Evolutionary conservation across 2,888 invertebrate genomes (phyloP).

Genomic region (Eupithecia exiguata): DNA sequence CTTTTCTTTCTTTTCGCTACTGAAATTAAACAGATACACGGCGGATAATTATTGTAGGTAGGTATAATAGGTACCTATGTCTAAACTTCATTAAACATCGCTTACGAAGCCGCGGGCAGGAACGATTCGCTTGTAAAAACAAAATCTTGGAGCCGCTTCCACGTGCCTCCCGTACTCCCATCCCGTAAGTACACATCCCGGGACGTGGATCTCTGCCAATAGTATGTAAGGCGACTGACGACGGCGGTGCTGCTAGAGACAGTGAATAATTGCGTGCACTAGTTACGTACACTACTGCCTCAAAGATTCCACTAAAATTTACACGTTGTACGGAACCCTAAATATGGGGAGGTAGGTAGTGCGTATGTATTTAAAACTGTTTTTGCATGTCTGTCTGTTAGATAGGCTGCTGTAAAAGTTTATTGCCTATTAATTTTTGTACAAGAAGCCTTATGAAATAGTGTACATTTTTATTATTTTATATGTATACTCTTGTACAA

Average conservation of each 20-base stretch:
- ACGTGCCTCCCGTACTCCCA: not conserved
- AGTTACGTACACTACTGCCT: not conserved
- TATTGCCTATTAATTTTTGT: too few species aligned
- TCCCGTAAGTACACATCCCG: too few species aligned
- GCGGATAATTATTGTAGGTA: not conserved
- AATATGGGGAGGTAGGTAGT: too few species aligned
- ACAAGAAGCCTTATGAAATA: too few species aligned
- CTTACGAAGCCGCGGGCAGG: not conserved
- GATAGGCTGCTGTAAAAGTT: too few species aligned
- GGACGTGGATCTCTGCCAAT: slow-evolving; percentile 3
- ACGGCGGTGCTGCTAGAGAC: not conserved
- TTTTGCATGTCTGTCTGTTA: too few species aligned
- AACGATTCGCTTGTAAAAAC: not conserved
- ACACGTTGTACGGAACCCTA: too few species aligned
- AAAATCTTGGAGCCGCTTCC: not conserved
- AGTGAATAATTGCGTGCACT: not conserved
- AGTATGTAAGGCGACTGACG: not conserved
- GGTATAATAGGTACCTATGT: not conserved
- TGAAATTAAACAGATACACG: not conserved
- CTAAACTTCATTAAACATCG: not conserved
- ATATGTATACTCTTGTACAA: too few species aligned
- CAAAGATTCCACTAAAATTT: too few species aligned
- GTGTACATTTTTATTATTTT: too few species aligned
- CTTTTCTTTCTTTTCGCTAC: not conserved
- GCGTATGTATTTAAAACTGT: too few species aligned